Evolutionary conservation across 2,113 vertebrate genomes (phyloP).

Genomic region (Poeciliopsis occidentalis): DNA sequence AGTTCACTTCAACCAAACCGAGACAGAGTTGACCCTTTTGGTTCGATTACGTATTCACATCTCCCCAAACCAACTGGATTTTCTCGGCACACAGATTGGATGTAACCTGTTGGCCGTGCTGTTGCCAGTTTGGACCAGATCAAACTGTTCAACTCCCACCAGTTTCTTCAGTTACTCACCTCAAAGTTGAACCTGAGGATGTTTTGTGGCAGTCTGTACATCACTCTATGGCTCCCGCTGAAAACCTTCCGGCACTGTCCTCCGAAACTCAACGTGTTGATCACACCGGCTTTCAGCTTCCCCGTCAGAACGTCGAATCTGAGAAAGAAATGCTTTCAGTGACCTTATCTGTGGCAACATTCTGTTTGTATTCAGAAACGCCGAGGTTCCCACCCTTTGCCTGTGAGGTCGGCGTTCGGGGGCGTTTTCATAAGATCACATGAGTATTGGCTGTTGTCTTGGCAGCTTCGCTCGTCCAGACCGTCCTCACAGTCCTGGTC

Average conservation of each 20-base stretch:
- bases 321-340: not conserved
- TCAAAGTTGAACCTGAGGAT: slow-evolving; percentile 90
- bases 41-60: no score
- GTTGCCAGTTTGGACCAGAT: not conserved
- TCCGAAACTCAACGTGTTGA: slow-evolving; percentile 90
- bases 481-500: slow-evolving; percentile 94
- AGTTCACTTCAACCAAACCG: no score
- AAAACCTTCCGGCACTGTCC: slow-evolving; percentile 92
- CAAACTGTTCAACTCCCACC: not conserved
- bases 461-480: slow-evolving; percentile 86
- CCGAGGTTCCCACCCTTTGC: slow-evolving; percentile 81
- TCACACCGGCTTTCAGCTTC: slow-evolving; percentile 80
- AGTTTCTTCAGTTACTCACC: slow-evolving; percentile 66
- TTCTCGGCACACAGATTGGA: no score
- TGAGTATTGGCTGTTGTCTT: slow-evolving; percentile 49
- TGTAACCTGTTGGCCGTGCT: not conserved
- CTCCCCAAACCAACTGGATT: no score
- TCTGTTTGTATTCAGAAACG: not conserved
- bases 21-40: no score
- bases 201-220: slow-evolving; percentile 87
- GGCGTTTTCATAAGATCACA: slow-evolving; percentile 85
- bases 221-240: slow-evolving; percentile 79
- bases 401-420: slow-evolving; percentile 87
- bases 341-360: not conserved
- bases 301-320: slow-evolving; percentile 86